Percentiles rank a stretch among this genome's conserved stretches.
These are phyloP conservation scores for Pyrocoelia pectoralis DNA, from an alignment of 2,888 invertebrate species.

Conservation along the genomic window DNA sequence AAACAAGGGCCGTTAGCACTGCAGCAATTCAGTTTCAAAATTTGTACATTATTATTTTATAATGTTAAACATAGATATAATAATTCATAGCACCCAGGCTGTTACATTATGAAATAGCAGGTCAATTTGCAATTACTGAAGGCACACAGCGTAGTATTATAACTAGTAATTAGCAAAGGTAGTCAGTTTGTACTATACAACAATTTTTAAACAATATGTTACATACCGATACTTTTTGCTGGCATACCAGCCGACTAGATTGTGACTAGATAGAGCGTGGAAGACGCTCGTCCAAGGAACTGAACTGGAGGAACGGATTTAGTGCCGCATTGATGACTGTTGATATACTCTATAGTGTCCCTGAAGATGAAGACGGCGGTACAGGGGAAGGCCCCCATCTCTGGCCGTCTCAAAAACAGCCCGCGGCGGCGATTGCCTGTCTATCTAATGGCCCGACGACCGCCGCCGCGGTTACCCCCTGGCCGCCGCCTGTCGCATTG, in stretches of 20 bases:
- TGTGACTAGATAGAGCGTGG: conserved; percentile 45
- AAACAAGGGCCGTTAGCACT: conserved; percentile 42
- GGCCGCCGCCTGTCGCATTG: conserved; percentile 43
- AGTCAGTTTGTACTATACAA: conserved; percentile 61
- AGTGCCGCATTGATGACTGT: conserved; percentile 35
- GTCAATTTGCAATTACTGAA: conserved; percentile 80
- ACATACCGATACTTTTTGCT: conserved; percentile 40
- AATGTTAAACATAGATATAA: conserved; percentile 57
- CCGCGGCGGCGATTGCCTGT: conserved; percentile 34
- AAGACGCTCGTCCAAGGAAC: conserved; percentile 49
- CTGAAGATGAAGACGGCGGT: conserved; percentile 40
- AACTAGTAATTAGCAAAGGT: conserved; percentile 63
- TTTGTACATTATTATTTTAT: conserved; percentile 49
- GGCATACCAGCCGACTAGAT: conserved; percentile 35
- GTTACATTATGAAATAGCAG: conserved; percentile 60
- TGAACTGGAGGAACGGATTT: conserved; percentile 41
- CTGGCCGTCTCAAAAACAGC: conserved; percentile 47
- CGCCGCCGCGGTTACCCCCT: conserved; percentile 43
- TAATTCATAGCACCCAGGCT: conserved; percentile 59
- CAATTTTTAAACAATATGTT: conserved; percentile 56
- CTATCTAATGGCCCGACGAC: conserved; percentile 21
- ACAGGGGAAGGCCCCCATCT: conserved; percentile 51
- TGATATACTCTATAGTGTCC: conserved; percentile 41
- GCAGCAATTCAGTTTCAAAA: conserved; percentile 33
- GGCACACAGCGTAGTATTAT: conserved; percentile 76